Conservation (phyloP, 2,797 vertebrate genomes). For the Xenops minutus region DNA sequence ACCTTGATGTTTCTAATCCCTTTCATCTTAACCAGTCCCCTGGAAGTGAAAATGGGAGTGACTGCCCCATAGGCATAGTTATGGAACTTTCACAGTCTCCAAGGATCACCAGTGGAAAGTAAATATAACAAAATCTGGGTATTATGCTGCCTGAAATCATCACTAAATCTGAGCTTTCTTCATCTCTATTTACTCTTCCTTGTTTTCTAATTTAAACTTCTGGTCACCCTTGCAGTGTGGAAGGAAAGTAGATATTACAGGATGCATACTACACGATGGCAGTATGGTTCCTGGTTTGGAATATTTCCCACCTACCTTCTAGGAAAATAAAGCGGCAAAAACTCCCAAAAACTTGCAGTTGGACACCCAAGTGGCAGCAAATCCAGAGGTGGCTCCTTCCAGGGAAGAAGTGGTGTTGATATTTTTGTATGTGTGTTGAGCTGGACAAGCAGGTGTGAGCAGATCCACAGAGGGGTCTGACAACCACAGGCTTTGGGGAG, state of each 20-base stretch:
- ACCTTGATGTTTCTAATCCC: not conserved
- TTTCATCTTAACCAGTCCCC: not conserved
- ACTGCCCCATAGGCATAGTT: not conserved
- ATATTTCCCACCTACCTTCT: not conserved
- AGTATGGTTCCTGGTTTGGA: not conserved
- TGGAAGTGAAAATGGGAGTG: not conserved
- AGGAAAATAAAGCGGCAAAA: not conserved
- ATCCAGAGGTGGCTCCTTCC: not conserved
- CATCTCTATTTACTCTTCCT: not conserved
- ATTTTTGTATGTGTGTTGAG: not conserved
- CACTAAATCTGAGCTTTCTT: not conserved
- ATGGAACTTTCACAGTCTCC: not conserved
- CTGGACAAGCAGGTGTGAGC: not conserved
- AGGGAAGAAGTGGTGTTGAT: not conserved
- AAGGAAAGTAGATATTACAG: not conserved
- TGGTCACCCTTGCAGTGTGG: not conserved
- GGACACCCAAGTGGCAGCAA: not conserved
- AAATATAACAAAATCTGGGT: not conserved
- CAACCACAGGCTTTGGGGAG: not conserved
- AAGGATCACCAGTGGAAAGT: not conserved
- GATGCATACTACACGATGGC: not conserved
- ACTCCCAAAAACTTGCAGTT: not conserved
- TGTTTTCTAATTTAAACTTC: not conserved
- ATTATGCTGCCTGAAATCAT: not conserved
- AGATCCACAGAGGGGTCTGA: not conserved